phyloP scores from a whole-genome alignment of 2,797 vertebrate species.

The Melanogrammus aeglefinus region DNA sequence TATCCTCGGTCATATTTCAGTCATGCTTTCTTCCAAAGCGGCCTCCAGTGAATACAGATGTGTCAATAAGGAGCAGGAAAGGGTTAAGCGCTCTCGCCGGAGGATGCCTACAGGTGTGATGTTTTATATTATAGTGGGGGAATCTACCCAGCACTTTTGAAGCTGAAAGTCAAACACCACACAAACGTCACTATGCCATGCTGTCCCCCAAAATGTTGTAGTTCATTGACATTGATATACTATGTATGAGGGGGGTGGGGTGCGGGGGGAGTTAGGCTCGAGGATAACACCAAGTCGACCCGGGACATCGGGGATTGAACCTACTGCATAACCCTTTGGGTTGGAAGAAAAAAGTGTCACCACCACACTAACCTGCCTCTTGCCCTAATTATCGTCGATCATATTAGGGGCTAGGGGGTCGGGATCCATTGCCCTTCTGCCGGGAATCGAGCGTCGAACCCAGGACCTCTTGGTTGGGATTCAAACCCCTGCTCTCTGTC shows the following conservation, averaged over 20 bases:
- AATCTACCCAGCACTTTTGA: background rate
- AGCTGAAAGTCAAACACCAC: background rate
- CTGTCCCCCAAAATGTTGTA: background rate
- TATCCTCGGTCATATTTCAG: background rate
- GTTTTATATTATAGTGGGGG: background rate
- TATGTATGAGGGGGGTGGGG: too few relatives aligned
- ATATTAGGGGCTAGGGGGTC: background rate
- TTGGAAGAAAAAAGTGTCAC: background rate
- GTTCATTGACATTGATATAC: background rate
- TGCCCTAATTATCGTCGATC: background rate
- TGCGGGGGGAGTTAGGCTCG: background rate
- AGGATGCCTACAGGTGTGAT: background rate
- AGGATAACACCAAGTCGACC: background rate
- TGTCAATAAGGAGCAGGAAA: background rate
- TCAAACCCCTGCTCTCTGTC: background rate
- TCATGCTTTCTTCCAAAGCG: background rate
- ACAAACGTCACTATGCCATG: background rate
- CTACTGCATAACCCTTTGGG: background rate
- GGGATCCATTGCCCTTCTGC: background rate
- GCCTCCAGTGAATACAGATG: background rate
- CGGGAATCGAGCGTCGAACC: background rate
- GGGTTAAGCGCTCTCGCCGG: background rate
- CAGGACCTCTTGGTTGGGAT: background rate
- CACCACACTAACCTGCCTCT: background rate
- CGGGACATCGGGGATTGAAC: background rate